These are phyloP conservation scores for Zoanthus solanderi DNA, from an alignment of 92 coral and sea anemone genomes.

Conservation along the genomic window DNA sequence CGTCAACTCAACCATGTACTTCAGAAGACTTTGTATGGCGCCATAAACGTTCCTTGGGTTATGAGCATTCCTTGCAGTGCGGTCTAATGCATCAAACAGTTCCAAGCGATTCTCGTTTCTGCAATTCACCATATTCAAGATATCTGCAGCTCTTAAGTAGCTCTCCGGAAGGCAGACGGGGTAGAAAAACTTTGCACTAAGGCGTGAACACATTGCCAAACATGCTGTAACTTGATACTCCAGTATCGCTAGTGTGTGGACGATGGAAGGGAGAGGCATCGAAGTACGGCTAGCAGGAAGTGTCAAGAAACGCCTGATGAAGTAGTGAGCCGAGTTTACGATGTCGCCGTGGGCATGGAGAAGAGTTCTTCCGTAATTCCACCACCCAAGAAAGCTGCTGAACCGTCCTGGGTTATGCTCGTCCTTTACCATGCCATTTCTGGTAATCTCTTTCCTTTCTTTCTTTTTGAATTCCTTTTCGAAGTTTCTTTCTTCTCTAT, in stretches of 20 bases:
- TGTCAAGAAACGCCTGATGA: slow-evolving; percentile 71
- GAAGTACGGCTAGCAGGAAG: slow-evolving; percentile 66
- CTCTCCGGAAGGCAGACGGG: slow-evolving; percentile 73
- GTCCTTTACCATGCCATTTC: slow-evolving; percentile 70
- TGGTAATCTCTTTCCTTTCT: slow-evolving; percentile 1
- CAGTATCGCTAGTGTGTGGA: slow-evolving; percentile 74
- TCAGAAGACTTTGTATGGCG: slow-evolving; percentile 40
- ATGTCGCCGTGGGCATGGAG: slow-evolving; percentile 69
- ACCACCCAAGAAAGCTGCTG: slow-evolving; percentile 71
- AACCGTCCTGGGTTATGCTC: slow-evolving; percentile 39
- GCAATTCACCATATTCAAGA: slow-evolving; percentile 62
- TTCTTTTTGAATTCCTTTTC: slow-evolving; percentile 21
- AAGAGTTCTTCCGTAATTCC: slow-evolving; percentile 71
- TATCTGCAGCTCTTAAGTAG: slow-evolving; percentile 66
- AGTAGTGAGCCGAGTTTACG: slow-evolving; percentile 59
- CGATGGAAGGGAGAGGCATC: slow-evolving; percentile 72
- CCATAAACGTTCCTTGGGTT: slow-evolving; percentile 6
- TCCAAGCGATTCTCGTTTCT: slow-evolving; percentile 40
- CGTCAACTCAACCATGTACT: slow-evolving; percentile 60
- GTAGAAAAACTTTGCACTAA: slow-evolving; percentile 8
- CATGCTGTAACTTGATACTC: slow-evolving; percentile 80
- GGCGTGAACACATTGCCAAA: slow-evolving; percentile 65
- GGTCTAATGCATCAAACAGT: slow-evolving; percentile 62
- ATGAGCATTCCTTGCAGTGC: background rate
- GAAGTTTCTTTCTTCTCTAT: slow-evolving; percentile 71